These are phyloP conservation scores for Silurus aristotelis DNA, from an alignment of 2,797 vertebrate genomes.

Conservation along the genomic window DNA sequence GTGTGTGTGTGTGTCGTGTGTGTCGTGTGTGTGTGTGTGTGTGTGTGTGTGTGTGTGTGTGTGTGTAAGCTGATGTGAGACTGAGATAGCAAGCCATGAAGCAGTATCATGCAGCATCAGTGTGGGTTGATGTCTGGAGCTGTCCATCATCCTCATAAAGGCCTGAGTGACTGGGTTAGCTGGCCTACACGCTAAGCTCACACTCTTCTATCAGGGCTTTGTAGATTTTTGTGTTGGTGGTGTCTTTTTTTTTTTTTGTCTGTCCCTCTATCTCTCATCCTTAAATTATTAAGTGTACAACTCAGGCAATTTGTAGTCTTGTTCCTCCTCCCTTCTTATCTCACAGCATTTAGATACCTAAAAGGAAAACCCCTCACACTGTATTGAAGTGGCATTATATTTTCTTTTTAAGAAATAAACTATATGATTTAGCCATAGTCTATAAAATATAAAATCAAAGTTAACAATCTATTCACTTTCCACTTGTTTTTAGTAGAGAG, in stretches of 20 bases:
- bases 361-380: not conserved
- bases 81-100: slow-evolving; percentile 34
- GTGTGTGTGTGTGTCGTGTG: slow-evolving; percentile 43
- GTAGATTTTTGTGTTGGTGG: slow-evolving; percentile 36
- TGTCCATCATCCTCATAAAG: slow-evolving; percentile 51
- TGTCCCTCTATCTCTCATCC: not conserved
- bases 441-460: too few relatives aligned
- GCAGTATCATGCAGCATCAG: slow-evolving; percentile 46
- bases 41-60: slow-evolving; percentile 39
- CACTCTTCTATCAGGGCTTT: slow-evolving; percentile 28
- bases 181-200: slow-evolving; percentile 13
- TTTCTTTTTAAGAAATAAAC: too few relatives aligned
- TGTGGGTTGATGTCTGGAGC: slow-evolving; percentile 42
- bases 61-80: slow-evolving; percentile 42
- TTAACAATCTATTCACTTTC: too few relatives aligned
- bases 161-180: slow-evolving; percentile 41
- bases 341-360: not conserved
- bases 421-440: too few relatives aligned
- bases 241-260: slow-evolving; percentile 3
- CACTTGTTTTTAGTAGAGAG: too few relatives aligned
- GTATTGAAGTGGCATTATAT: not conserved
- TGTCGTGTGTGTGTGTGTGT: slow-evolving; percentile 42
- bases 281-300: not conserved
- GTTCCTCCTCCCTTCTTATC: too few relatives aligned
- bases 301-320: not conserved